Evolutionary conservation across 2,888 invertebrate genomes (phyloP).

Genomic region (Mechanitis mazaeus): DNA sequence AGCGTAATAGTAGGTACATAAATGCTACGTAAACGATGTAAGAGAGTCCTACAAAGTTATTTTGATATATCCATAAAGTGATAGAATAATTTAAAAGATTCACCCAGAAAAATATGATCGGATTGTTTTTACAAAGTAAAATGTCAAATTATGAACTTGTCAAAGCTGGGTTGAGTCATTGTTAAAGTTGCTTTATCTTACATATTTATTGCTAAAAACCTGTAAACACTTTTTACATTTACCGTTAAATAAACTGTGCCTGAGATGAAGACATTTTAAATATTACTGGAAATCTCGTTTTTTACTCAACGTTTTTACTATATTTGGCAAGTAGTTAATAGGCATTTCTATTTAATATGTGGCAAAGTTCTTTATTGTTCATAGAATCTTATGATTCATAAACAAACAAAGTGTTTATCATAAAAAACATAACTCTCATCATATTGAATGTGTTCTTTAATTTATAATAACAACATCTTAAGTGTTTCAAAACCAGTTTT

Average conservation of each 20-base stretch:
- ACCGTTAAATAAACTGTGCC: slow-evolving; percentile 4
- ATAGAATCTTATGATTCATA: slow-evolving; percentile 30
- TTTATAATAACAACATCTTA: slow-evolving; percentile 12
- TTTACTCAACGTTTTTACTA: background rate
- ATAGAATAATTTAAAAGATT: slow-evolving; percentile 40
- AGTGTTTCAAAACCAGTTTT: no score
- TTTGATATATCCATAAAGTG: slow-evolving; percentile 41
- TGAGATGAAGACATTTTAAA: slow-evolving; percentile 2
- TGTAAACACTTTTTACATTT: slow-evolving; percentile 43
- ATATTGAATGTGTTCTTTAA: background rate
- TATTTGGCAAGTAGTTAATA: slow-evolving; percentile 3
- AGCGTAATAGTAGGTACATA: slow-evolving; percentile 64
- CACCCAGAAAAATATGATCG: slow-evolving; percentile 46
- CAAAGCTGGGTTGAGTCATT: slow-evolving; percentile 75
- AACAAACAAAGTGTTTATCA: slow-evolving; percentile 23
- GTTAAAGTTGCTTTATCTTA: slow-evolving; percentile 54
- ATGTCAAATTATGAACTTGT: slow-evolving; percentile 74
- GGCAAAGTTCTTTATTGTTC: slow-evolving; percentile 31
- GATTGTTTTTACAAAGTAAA: slow-evolving; percentile 67
- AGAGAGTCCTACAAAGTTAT: slow-evolving; percentile 44
- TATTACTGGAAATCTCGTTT: slow-evolving; percentile 11
- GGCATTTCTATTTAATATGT: slow-evolving; percentile 20
- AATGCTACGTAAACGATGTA: slow-evolving; percentile 58
- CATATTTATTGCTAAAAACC: slow-evolving; percentile 44
- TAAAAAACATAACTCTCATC: slow-evolving; percentile 4